Conservation (phyloP, 1,140 invertebrate species). For the Streblospio benedicti region DNA sequence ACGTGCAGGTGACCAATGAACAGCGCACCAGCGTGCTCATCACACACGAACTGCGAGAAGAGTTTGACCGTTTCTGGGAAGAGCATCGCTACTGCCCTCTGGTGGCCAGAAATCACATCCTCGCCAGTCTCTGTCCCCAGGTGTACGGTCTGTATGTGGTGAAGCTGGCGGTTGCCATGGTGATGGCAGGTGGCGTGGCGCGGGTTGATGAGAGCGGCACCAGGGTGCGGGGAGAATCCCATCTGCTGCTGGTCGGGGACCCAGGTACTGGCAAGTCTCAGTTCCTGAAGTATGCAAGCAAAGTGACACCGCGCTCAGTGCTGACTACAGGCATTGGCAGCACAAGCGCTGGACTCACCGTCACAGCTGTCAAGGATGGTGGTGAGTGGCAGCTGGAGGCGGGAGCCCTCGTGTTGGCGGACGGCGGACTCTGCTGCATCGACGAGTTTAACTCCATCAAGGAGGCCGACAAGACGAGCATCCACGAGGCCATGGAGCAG, state of each 20-base stretch:
- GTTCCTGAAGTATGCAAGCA: constrained; percentile 67
- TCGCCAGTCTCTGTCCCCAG: constrained; percentile 76
- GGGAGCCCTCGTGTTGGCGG: constrained; percentile 91
- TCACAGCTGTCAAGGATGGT: constrained; percentile 65
- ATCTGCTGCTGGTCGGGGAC: constrained; percentile 81
- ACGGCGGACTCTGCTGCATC: constrained; percentile 96
- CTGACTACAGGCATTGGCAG: constrained; percentile 77
- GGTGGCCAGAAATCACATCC: constrained; percentile 66
- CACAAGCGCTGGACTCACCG: constrained; percentile 79
- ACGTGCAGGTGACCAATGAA: constrained; percentile 62
- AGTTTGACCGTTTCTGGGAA: constrained; percentile 69
- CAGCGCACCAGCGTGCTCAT: constrained; percentile 54
- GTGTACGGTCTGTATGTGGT: constrained; percentile 78
- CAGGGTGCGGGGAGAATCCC: constrained; percentile 64
- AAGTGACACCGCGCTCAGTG: constrained; percentile 67
- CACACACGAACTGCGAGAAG: constrained; percentile 61
- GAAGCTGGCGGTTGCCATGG: constrained; percentile 70
- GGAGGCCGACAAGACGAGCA: constrained; percentile 86
- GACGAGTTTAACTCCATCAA: constrained; percentile 99
- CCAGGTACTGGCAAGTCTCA: constrained; percentile 87
- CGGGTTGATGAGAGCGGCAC: constrained; percentile 52
- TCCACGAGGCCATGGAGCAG: constrained; percentile 99
- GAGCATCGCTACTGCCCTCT: constrained; percentile 57
- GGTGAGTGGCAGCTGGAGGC: constrained; percentile 89
- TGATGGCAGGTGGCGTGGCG: constrained; percentile 62